Evolutionary conservation across 2,888 invertebrate species (phyloP), one percentile per base, ranked within the genome.

Genomic region (Stenotaenia linearis): DNA sequence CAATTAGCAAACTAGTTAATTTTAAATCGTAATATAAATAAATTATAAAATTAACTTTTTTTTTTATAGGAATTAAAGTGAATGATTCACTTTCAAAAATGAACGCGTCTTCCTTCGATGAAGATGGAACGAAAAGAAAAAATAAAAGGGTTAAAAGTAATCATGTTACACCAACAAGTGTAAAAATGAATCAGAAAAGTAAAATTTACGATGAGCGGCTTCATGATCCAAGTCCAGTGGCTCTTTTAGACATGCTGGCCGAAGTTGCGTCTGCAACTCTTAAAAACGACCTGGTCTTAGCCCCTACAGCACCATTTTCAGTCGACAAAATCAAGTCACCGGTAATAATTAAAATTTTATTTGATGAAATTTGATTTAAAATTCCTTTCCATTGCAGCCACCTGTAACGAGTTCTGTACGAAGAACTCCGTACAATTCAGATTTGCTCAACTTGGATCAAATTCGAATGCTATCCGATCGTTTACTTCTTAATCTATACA

Each of bases 261-360:
- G 89, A 89, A 83, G 89, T 89, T 23, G 89, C 89, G n/a, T 88
- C 89, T 1, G 88, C 87, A 80, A 89, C 88, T 0, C 84, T 89
- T 6, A 82, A 84, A 80, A 84, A 83, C 74, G 84, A 85, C 35
- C 80, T 75, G 15, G 37, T 61, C 10, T 5, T 75, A 5, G 12
- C 50, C 7, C 69, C 40, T 28, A 12, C 78, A 18, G 78, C 37
- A n/a, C 50, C 30, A 35, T 40, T 78, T 1, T 78, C 80, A 23
- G 61, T 77, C 78, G 12, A 78, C 35, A 69, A 80, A 78, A 25
- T 40, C 18, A 78, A 69, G 25, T 15, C 69, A 25, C 9, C 69
- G 69, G 79, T 79, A 50, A 28, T n/a, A 9, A 15, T 18, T 23
- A 37, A n/a, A 30, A 7, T 61, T 28, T 30, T 28, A n/a, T 69